Evolutionary conservation across 2,888 invertebrate species (phyloP).

Genomic region (Cosmorhoe ocellata): DNA sequence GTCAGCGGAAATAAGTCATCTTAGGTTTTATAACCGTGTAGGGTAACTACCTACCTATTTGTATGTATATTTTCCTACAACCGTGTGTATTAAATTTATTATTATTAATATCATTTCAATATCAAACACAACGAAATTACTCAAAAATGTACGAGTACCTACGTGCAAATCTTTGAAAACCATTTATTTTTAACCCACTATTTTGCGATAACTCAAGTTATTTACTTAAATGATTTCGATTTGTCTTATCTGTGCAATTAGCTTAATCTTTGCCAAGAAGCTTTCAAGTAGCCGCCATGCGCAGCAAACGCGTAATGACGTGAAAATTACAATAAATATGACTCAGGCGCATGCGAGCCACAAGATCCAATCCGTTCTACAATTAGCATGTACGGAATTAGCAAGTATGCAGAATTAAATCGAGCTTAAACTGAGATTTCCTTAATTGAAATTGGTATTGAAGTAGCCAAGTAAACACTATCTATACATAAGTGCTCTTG

Average conservation of each 20-base stretch:
- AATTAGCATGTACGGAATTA: constrained; percentile 26
- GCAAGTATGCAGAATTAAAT: constrained; percentile 20
- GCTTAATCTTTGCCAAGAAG: constrained; percentile 52
- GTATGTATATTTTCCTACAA: too few species aligned
- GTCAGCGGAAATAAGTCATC: too few species aligned
- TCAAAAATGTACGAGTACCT: too few species aligned
- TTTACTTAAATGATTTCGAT: background rate
- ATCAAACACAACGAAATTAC: too few species aligned
- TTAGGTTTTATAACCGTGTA: too few species aligned
- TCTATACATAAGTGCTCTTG: too few species aligned
- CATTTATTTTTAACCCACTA: too few species aligned
- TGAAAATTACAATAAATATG: constrained; percentile 73
- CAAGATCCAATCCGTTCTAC: constrained; percentile 59
- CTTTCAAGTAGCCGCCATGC: constrained; percentile 64
- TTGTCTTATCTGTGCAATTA: constrained; percentile 31
- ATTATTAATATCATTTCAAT: too few species aligned
- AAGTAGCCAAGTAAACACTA: background rate
- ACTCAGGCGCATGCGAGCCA: constrained; percentile 48
- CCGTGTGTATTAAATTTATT: too few species aligned
- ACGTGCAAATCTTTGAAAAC: too few species aligned
- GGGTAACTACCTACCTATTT: too few species aligned
- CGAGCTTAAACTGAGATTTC: constrained; percentile 12
- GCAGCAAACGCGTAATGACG: constrained; percentile 66
- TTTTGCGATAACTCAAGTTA: background rate
- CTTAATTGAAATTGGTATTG: constrained; percentile 23